A percentile compares a stretch with the other conserved stretches of the same genome.
Conservation (phyloP, 2,888 invertebrate genomes). For the Leptothorax acervorum region DNA sequence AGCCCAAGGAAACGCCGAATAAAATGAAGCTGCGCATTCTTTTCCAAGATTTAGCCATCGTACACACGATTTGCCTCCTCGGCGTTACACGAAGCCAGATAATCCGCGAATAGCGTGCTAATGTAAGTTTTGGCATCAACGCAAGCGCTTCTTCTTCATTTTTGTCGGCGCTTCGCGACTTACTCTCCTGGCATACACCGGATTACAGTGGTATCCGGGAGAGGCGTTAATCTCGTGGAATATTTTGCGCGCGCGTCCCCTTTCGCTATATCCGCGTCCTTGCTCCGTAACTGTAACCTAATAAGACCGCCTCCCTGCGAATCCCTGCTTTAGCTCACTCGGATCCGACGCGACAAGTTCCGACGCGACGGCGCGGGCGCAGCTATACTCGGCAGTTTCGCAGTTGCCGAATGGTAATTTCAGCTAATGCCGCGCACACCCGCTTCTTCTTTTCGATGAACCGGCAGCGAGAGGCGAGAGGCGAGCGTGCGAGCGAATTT, state of each 20-base stretch:
- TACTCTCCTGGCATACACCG: slow-evolving; percentile 73
- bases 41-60: slow-evolving; percentile 53
- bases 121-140: slow-evolving; percentile 84
- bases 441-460: slow-evolving; percentile 73
- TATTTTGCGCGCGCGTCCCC: slow-evolving; percentile 76
- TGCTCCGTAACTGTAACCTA: slow-evolving; percentile 80
- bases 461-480: neutral
- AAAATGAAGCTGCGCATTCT: slow-evolving; percentile 56
- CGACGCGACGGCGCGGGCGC: slow-evolving; percentile 21
- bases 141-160: slow-evolving; percentile 82
- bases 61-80: slow-evolving; percentile 56
- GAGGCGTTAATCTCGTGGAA: slow-evolving; percentile 83
- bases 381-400: slow-evolving; percentile 66
- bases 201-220: slow-evolving; percentile 80
- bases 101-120: slow-evolving; percentile 82
- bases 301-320: slow-evolving; percentile 73
- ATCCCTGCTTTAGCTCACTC: slow-evolving; percentile 43
- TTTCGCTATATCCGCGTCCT: slow-evolving; percentile 54
- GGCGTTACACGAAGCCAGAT: slow-evolving; percentile 72
- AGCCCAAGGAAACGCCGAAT: slow-evolving; percentile 27
- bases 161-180: slow-evolving; percentile 75
- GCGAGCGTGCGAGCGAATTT: slow-evolving; percentile 61
- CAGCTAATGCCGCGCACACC: slow-evolving; percentile 77
- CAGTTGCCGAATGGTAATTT: slow-evolving; percentile 81
- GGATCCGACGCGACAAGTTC: slow-evolving; percentile 66